These are phyloP conservation scores for Drosophila pseudoobscura DNA, from an alignment of 1,140 invertebrate species.

Conservation along the genomic window DNA sequence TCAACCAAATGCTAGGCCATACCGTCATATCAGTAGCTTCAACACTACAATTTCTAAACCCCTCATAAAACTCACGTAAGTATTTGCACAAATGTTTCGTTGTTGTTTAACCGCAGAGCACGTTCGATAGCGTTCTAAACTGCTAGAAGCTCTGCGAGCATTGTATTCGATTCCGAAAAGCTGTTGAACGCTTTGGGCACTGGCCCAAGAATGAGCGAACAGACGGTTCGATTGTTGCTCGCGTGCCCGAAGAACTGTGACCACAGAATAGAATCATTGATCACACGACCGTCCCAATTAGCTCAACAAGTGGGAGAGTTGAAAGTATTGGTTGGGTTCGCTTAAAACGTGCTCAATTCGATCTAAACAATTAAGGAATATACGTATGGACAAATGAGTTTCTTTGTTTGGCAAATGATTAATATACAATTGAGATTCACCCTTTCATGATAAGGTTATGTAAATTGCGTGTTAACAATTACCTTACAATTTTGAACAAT, in stretches of 20 bases:
- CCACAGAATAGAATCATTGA: slow-evolving; percentile 20
- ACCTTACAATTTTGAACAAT: too few species aligned
- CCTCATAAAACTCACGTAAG: slow-evolving; percentile 25
- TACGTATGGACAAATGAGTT: slow-evolving; percentile 34
- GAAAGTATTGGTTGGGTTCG: slow-evolving; percentile 19
- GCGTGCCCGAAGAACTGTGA: slow-evolving; percentile 45
- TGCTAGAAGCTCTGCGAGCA: not conserved
- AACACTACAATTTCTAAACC: slow-evolving; percentile 7
- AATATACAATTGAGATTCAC: slow-evolving; percentile 27
- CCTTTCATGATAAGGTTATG: not conserved
- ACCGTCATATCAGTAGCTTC: not conserved
- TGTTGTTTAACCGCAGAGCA: slow-evolving; percentile 21
- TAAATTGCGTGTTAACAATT: too few species aligned
- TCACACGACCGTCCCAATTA: slow-evolving; percentile 67
- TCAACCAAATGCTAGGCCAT: not conserved
- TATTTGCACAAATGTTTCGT: slow-evolving; percentile 66
- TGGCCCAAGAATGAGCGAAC: slow-evolving; percentile 49
- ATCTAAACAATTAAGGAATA: slow-evolving; percentile 25
- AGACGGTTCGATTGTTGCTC: slow-evolving; percentile 32
- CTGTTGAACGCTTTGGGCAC: slow-evolving; percentile 25
- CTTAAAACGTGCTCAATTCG: slow-evolving; percentile 63
- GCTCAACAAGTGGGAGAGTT: slow-evolving; percentile 40
- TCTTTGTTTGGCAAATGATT: slow-evolving; percentile 25
- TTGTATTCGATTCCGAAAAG: not conserved
- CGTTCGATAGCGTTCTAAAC: slow-evolving; percentile 18